Evolutionary conservation across 2,797 vertebrate species (phyloP).

Genomic region (Aphelocoma californica): DNA sequence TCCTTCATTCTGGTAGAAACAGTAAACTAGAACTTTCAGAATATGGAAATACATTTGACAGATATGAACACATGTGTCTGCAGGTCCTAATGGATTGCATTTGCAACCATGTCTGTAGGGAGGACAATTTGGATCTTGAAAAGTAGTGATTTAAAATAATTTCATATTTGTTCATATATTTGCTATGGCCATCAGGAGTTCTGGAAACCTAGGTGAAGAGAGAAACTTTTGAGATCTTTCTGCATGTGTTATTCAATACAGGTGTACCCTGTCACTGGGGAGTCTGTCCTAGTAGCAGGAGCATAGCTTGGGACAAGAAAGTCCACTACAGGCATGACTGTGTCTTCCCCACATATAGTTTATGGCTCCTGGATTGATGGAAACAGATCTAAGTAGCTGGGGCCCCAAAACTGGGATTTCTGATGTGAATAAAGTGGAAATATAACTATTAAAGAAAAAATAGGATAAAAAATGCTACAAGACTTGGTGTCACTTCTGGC

Average conservation of each 20-base stretch:
- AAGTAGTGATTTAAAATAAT: not conserved
- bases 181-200: not conserved
- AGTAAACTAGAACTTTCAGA: not conserved
- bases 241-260: not conserved
- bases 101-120: not conserved
- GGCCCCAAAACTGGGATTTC: not conserved
- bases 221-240: not conserved
- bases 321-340: not conserved
- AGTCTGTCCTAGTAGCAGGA: not conserved
- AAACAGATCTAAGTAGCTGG: not conserved
- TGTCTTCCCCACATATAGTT: not conserved
- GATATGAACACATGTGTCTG: not conserved
- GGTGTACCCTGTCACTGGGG: not conserved
- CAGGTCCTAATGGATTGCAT: not conserved
- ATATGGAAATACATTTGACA: not conserved
- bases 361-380: not conserved
- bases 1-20: not conserved
- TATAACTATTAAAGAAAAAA: not conserved
- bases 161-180: not conserved
- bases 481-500: not conserved
- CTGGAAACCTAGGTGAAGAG: not conserved
- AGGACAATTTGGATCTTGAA: not conserved
- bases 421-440: not conserved
- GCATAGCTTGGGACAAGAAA: not conserved
- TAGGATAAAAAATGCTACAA: not conserved